Percentiles rank a stretch among this genome's conserved stretches.
Evolutionary conservation across 1,140 invertebrate species (phyloP).

Genomic region (Galendromus occidentalis): DNA sequence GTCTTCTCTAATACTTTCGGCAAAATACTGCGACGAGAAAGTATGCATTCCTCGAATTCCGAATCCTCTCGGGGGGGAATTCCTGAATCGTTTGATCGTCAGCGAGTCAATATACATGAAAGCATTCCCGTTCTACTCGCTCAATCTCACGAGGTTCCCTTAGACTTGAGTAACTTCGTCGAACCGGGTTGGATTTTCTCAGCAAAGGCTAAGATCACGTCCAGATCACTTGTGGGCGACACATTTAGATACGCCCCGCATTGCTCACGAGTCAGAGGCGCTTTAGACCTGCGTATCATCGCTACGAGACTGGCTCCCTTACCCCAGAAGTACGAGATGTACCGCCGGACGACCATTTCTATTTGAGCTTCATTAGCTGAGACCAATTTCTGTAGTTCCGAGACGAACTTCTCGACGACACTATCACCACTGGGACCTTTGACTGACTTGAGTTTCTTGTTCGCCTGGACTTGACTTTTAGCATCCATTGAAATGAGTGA

Average conservation of each 20-base stretch:
- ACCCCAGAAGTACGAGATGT: neutral
- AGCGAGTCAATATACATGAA: no score
- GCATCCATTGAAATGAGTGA: neutral
- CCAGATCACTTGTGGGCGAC: neutral
- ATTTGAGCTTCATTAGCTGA: neutral
- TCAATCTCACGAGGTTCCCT: no score
- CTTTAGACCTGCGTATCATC: neutral
- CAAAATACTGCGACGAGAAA: no score
- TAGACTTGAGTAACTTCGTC: neutral
- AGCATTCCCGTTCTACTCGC: no score
- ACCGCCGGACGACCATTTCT: constrained; percentile 1
- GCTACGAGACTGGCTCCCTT: constrained; percentile 3
- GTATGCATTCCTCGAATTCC: no score
- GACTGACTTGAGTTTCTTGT: neutral
- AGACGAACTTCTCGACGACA: neutral
- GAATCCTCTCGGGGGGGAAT: no score
- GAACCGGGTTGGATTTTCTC: neutral
- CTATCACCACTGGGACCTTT: neutral
- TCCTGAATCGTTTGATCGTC: no score
- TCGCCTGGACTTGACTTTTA: neutral
- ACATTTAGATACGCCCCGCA: neutral
- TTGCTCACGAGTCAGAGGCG: neutral
- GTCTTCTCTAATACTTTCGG: no score
- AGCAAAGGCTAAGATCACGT: neutral
- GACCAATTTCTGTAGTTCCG: neutral